Evolutionary conservation across 1,140 invertebrate species (phyloP).

Genomic region (Pseudomyrmex cubaensis): DNA sequence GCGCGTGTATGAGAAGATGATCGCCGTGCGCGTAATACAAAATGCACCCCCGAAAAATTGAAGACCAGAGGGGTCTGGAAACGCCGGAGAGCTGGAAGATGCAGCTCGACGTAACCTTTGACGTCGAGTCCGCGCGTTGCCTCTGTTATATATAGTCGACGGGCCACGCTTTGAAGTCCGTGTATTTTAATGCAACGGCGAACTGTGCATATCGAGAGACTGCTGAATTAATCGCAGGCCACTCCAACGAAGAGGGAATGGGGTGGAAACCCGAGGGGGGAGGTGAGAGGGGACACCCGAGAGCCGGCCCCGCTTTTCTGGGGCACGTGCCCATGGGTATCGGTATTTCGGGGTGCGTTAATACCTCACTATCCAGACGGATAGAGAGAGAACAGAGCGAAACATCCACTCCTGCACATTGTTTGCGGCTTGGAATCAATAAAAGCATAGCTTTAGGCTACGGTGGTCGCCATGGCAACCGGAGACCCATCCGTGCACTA

Average conservation of each 20-base stretch:
- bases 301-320: slow-evolving; percentile 71
- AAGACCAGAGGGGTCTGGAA: background rate
- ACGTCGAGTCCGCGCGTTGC: slow-evolving; percentile 40
- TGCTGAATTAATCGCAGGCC: slow-evolving; percentile 64
- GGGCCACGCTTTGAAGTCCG: slow-evolving; percentile 51
- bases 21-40: background rate
- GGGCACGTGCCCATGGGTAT: slow-evolving; percentile 79
- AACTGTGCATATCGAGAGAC: slow-evolving; percentile 59
- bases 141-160: slow-evolving; percentile 27
- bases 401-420: slow-evolving; percentile 85
- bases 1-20: background rate
- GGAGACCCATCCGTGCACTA: slow-evolving; percentile 82
- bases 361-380: slow-evolving; percentile 82
- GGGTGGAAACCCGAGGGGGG: background rate
- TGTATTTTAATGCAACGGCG: slow-evolving; percentile 63
- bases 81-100: slow-evolving; percentile 17
- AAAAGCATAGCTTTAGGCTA: slow-evolving; percentile 86
- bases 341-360: slow-evolving; percentile 80
- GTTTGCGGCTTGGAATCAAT: slow-evolving; percentile 86
- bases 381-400: slow-evolving; percentile 83
- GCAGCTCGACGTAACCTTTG: slow-evolving; percentile 58
- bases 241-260: slow-evolving; percentile 10
- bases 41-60: slow-evolving; percentile 38
- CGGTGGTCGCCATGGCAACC: slow-evolving; percentile 83
- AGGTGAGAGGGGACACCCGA: background rate